Evolutionary conservation across 2,797 vertebrate genomes (phyloP).

Genomic region (Mormyrus hasselquistii): DNA sequence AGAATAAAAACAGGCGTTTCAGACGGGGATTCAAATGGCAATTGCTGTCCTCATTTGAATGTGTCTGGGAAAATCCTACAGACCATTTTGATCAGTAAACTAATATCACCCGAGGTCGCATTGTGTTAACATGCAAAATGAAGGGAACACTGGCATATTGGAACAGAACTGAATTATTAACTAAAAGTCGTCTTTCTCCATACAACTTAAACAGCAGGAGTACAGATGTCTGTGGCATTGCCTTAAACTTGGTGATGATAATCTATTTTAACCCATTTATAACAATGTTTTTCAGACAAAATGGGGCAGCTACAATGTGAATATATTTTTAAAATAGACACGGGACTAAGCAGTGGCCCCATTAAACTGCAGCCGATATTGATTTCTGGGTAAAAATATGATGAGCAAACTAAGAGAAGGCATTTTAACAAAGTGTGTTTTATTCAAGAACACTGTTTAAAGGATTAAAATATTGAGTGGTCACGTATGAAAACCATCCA

Average conservation of each 20-base stretch:
- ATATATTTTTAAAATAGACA: not conserved
- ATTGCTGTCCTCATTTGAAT: not conserved
- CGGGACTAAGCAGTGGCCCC: not conserved
- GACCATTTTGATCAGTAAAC: not conserved
- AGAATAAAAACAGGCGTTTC: constrained; percentile 36
- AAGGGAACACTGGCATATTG: not conserved
- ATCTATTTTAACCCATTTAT: not conserved
- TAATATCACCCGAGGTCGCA: not conserved
- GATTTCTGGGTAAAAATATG: not conserved
- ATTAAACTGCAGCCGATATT: not conserved
- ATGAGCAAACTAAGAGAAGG: not conserved
- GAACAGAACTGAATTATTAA: not conserved
- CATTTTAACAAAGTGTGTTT: not conserved
- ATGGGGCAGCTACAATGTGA: not conserved
- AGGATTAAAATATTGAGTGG: not conserved
- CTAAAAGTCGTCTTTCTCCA: not conserved
- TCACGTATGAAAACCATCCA: not conserved
- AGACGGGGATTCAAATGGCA: not conserved
- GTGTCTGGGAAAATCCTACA: not conserved
- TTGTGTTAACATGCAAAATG: not conserved
- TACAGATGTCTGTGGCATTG: not conserved
- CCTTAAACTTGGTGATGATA: not conserved
- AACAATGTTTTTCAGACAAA: not conserved
- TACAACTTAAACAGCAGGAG: not conserved
- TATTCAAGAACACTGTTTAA: not conserved